Conservation (phyloP, 2,888 invertebrate genomes). For the Catocala fraxini region DNA sequence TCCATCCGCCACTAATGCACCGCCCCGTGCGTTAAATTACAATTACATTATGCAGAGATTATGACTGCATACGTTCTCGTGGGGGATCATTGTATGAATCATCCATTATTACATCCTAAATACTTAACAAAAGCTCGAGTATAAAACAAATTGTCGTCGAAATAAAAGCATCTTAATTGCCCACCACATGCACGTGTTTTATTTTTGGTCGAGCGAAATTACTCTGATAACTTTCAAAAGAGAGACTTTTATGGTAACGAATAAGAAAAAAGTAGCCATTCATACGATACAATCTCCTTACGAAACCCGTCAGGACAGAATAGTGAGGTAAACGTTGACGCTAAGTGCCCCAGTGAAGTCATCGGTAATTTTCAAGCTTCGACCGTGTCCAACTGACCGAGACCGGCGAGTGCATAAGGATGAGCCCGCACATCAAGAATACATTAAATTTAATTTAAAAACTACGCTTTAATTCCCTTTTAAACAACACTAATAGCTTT, state of each 20-base stretch:
- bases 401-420: constrained; percentile 63
- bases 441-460: constrained; percentile 63
- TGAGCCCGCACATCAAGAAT: constrained; percentile 64
- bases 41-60: constrained; percentile 79
- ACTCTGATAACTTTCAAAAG: constrained; percentile 61
- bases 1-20: constrained; percentile 72
- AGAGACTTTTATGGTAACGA: constrained; percentile 65
- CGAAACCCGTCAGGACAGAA: constrained; percentile 52
- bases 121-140: constrained; percentile 66
- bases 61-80: constrained; percentile 57
- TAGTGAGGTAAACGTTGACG: constrained; percentile 56
- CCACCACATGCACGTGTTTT: constrained; percentile 45
- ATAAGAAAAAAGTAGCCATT: constrained; percentile 57
- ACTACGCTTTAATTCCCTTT: constrained; percentile 59
- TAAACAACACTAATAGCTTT: constrained; percentile 65
- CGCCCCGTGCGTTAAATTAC: constrained; percentile 80
- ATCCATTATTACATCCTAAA: constrained; percentile 58
- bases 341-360: constrained; percentile 55
- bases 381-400: constrained; percentile 51
- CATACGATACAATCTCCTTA: constrained; percentile 59
- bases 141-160: constrained; percentile 64
- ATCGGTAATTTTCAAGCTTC: constrained; percentile 45
- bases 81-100: constrained; percentile 63
- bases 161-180: constrained; percentile 62
- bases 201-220: constrained; percentile 47